Base-by-base conservation (phyloP, 92 coral and sea anemone species). In the Nematostella vectensis region DNA sequence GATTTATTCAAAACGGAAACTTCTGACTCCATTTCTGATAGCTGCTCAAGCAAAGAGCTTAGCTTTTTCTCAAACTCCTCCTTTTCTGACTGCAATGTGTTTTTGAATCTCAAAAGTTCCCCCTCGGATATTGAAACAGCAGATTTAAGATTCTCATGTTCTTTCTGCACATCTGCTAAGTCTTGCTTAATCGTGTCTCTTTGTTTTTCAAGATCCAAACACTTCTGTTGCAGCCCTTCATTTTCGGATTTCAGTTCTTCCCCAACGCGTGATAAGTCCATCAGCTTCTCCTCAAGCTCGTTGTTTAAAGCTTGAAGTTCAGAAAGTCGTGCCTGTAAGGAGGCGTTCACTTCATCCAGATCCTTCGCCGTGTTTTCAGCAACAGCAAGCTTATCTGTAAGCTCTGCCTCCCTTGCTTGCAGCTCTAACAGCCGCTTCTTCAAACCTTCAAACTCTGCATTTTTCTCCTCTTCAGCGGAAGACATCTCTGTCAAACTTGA, bases 111-210 rank as follows among this genome's bases (percentile, higher is more conserved):
- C 17, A 47, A 17, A 2, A 59, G 17, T 22, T 25, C 57, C 1
- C 17, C 30, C 29, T 57, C 51, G 16, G 48, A 4, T 3, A 51
- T 30, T 36, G 27, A 58, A 36, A 68, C 58, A 18, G 37, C 50
- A 23, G 31, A 40, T 26, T 22, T 27, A 3, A 68, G 67, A 2
- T 48, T 55, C 24, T 59, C 49, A 13, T 40, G 57, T 12, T 40
- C 67, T 1, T 24, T 20, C 22, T 45, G 49, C 3, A 59, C 47
- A 11, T 79, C 80, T 17, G 66, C 59, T 3, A 73, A 31, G 23
- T 61, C 62, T 42, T 55, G 68, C 54, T 73, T 55, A 25, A 67
- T 44, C 17, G 70, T 62, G 3, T 79, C 77, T 54, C 59, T 72
- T 1, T 65, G 31, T 49, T 60, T 56, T 19, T 67, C 48, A 8